A percentile compares a stretch with the other conserved stretches of the same genome.
These are phyloP conservation scores for Lepidothrix coronata DNA, from an alignment of 2,113 vertebrate genomes.

Conservation along the genomic window DNA sequence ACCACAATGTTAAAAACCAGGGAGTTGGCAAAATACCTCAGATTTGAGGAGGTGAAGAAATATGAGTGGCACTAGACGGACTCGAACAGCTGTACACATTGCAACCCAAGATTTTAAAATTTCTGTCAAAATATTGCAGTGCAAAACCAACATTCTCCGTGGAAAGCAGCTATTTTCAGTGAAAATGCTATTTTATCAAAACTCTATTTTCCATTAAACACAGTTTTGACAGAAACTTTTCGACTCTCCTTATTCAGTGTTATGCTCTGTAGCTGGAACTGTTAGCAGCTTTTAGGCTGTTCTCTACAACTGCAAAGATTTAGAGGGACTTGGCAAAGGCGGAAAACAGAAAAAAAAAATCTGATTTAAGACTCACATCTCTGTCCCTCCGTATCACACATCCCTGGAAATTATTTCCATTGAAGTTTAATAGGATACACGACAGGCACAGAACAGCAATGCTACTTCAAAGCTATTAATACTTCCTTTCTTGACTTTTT, in stretches of 20 bases:
- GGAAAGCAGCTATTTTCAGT: conserved; percentile 43
- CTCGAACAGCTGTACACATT: conserved; percentile 55
- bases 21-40: conserved; percentile 32
- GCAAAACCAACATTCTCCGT: conserved; percentile 19
- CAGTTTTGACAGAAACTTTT: conserved; percentile 60
- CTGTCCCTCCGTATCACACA: not conserved
- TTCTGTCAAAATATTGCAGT: conserved; percentile 62
- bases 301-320: conserved; percentile 58
- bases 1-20: not conserved
- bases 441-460: not conserved
- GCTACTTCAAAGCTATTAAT: not conserved
- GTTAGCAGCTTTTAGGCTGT: conserved; percentile 55
- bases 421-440: not conserved
- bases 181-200: conserved; percentile 61
- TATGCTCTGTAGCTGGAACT: conserved; percentile 49
- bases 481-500: not conserved
- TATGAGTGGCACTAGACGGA: conserved; percentile 34
- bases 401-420: not conserved
- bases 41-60: conserved; percentile 48
- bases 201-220: conserved; percentile 56
- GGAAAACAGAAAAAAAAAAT: not conserved
- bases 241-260: conserved; percentile 50
- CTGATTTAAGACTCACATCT: not conserved
- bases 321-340: conserved; percentile 38
- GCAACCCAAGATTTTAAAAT: conserved; percentile 49